A percentile compares a stretch with the other conserved stretches of the same genome.
phyloP scores from a whole-genome alignment of 2,797 vertebrate species.

The Okamejei kenojei region DNA sequence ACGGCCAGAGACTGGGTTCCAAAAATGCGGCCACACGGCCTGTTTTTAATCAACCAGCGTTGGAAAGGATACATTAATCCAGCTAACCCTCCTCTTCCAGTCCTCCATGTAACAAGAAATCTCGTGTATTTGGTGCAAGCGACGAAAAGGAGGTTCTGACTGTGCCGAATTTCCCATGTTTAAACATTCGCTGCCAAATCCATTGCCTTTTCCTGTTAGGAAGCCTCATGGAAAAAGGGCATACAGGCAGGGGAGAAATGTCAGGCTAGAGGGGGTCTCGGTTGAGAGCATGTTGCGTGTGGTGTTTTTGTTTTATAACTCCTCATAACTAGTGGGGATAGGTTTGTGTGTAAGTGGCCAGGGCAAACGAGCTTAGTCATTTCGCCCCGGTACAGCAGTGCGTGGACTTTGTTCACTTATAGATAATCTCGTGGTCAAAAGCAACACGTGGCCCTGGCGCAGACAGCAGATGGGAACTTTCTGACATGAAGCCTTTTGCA shows the following conservation, averaged over 20 bases:
- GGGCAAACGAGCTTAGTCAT: background rate
- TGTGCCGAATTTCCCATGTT: background rate
- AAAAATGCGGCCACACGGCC: background rate
- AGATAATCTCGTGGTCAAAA: background rate
- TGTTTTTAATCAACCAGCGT: background rate
- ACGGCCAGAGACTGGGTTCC: background rate
- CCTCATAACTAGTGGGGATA: background rate
- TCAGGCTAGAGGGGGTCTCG: background rate
- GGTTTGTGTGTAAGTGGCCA: background rate
- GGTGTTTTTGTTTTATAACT: background rate
- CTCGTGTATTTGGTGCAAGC: too few species aligned
- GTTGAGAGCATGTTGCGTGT: background rate
- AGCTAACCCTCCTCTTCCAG: background rate
- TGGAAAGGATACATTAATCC: background rate
- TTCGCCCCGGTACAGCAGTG: background rate
- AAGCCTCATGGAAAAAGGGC: background rate
- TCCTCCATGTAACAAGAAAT: background rate
- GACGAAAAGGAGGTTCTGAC: too few species aligned
- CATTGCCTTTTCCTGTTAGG: background rate
- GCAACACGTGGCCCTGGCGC: slow-evolving; percentile 7
- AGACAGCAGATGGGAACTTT: background rate
- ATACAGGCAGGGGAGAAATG: background rate
- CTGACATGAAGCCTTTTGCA: background rate
- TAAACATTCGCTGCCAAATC: background rate
- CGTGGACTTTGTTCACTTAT: background rate